Evolutionary conservation across 2,113 vertebrate genomes (phyloP).

Genomic region (Petrocephalus microphthalmus): DNA sequence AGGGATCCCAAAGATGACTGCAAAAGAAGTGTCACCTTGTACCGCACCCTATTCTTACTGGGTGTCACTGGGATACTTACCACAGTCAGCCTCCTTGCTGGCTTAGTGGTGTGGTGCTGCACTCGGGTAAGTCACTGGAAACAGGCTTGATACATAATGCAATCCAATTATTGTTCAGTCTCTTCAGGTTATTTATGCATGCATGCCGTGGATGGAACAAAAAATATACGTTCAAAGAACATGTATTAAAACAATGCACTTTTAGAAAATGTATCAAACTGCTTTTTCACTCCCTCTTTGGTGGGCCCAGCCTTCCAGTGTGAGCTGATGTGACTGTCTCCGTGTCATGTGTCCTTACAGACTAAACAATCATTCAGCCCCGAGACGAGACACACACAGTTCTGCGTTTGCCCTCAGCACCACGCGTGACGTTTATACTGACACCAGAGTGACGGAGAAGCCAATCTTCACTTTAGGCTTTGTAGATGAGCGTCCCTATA

Average conservation of each 20-base stretch:
- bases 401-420: background rate
- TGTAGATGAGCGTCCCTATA: background rate
- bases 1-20: slow-evolving; percentile 25
- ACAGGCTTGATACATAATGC: background rate
- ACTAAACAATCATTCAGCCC: background rate
- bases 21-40: background rate
- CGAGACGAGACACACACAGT: background rate
- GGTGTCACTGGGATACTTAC: background rate
- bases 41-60: slow-evolving; percentile 24
- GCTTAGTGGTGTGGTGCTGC: slow-evolving; percentile 17
- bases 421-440: background rate
- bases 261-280: background rate
- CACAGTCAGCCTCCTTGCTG: background rate
- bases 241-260: background rate
- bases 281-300: background rate
- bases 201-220: background rate
- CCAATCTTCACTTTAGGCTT: background rate
- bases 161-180: background rate
- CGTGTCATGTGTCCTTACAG: background rate
- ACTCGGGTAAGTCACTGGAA: slow-evolving; percentile 32
- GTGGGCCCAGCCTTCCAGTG: background rate
- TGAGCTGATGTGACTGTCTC: background rate
- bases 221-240: background rate
- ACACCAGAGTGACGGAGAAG: background rate
- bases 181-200: background rate